Evolutionary conservation across 1,140 invertebrate genomes (phyloP), one percentile per base, ranked within the genome.

Genomic region (Anastrepha obliqua): DNA sequence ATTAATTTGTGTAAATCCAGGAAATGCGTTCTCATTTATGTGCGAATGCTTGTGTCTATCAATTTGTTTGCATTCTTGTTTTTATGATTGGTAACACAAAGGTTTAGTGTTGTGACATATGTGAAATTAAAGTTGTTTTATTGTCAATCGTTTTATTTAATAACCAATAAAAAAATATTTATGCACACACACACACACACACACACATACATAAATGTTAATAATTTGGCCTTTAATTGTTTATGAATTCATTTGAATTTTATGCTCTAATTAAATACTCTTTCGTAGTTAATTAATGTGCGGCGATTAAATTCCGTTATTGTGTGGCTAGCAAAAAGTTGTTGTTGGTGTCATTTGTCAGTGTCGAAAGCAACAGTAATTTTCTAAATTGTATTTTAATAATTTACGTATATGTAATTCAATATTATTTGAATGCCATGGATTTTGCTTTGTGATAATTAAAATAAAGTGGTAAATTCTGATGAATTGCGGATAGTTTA

Each of bases 241-340:
- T 65, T 39, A 39, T 11, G n/a, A 29, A 65, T 67, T 67, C 65
- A 13, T 3, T 13, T n/a, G 65, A 20, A 67, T 67, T 67, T 20
- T 29, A 67, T 39, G 65, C 65, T 67, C 65, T 67, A 42, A 67
- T 67, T 67, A 67, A 64, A 67, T 42, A 39, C 29, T 5, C 65
- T 67, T 42, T 42, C 39, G 65, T 29, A 29, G n/a, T 67, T 29
- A 67, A 67, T 67, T 67, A 67, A 29, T 39, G 39, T 39, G 65
- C 13, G 20, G 65, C 29, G 29, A 67, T 67, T 67, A 29, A 15
- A 67, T 67, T 42, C 39, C 4, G 20, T 13, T 39, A 4, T 20
- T 29, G 7, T 29, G 7, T 15, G 29, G 2, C 6, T 29, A 67
- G 65, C 11, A 67, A 29, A 29, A 29, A 29, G 29, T 29, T 29